phyloP scores from a whole-genome alignment of 1,140 invertebrate species.

The Ladona fulva region DNA sequence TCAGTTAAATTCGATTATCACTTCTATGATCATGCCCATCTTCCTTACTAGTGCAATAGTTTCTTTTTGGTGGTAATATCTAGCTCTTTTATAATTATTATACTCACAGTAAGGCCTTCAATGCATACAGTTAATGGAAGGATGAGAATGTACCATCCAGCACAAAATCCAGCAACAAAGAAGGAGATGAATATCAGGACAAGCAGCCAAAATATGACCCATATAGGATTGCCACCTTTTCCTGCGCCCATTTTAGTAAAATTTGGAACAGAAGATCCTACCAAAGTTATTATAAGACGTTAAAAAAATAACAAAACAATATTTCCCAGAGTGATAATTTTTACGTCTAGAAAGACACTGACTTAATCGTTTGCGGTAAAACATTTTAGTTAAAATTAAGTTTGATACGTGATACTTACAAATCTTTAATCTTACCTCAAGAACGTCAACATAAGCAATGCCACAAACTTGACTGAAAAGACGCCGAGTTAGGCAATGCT shows the following conservation, averaged over 20 bases:
- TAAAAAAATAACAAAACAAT: background rate
- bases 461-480: background rate
- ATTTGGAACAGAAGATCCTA: background rate
- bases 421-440: background rate
- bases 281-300: background rate
- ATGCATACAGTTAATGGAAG: slow-evolving; percentile 64
- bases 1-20: background rate
- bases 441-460: background rate
- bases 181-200: slow-evolving; percentile 65
- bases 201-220: slow-evolving; percentile 67
- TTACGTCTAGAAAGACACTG: background rate
- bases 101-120: slow-evolving; percentile 43
- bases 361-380: background rate
- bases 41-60: no score
- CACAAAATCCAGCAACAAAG: slow-evolving; percentile 61
- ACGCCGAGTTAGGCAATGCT: no score
- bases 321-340: background rate
- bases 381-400: background rate
- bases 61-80: no score
- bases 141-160: slow-evolving; percentile 61
- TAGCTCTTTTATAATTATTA: background rate
- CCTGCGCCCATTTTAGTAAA: background rate
- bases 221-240: slow-evolving; percentile 38
- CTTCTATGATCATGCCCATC: no score
- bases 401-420: background rate